These are phyloP conservation scores for Cylloceria caligata DNA, from an alignment of 2,888 invertebrate species.

Conservation along the genomic window DNA sequence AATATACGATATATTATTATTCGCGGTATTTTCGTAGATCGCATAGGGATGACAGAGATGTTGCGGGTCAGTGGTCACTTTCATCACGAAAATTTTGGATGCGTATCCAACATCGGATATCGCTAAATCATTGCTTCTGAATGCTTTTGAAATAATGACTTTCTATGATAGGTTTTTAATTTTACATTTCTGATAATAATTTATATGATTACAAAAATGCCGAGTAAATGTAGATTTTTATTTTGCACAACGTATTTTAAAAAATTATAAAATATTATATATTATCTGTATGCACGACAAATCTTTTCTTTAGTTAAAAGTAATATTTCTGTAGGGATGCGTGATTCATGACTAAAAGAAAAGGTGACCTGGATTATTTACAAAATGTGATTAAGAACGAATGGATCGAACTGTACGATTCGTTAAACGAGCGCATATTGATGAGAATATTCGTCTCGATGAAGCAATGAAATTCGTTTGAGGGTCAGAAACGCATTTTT, in stretches of 20 bases:
- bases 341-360: too few species aligned
- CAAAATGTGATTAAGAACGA: too few species aligned
- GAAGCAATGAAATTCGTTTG: background rate
- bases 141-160: background rate
- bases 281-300: too few species aligned
- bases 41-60: background rate
- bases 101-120: background rate
- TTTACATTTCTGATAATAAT: background rate
- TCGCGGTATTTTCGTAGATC: background rate
- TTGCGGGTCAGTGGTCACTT: conserved; percentile 9
- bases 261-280: too few species aligned
- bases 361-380: too few species aligned
- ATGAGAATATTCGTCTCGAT: too few species aligned
- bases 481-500: background rate
- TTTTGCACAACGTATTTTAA: background rate
- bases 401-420: background rate
- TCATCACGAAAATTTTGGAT: background rate
- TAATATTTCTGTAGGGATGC: too few species aligned
- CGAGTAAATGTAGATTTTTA: background rate
- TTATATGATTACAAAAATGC: background rate
- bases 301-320: too few species aligned
- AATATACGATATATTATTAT: conserved; percentile 10
- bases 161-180: background rate
- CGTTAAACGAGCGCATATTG: background rate
- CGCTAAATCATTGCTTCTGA: background rate